A percentile compares a stretch with the other conserved stretches of the same genome.
Evolutionary conservation across 2,888 invertebrate genomes (phyloP).

Genomic region (Tetragonisca angustula): DNA sequence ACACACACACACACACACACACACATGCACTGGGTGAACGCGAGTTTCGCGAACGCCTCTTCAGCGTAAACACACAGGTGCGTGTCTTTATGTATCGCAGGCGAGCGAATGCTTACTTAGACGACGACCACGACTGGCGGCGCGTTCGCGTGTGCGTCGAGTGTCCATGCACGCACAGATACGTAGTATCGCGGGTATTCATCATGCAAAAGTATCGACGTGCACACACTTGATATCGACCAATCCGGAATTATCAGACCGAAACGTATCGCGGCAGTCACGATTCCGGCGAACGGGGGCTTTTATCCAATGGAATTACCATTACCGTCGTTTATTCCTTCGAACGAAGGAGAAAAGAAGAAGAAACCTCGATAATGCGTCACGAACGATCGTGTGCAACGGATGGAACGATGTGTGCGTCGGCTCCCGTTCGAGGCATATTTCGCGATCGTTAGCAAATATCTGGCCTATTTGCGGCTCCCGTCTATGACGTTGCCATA

Average conservation of each 20-base stretch:
- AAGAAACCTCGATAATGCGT: neutral
- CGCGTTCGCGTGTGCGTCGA: constrained; percentile 2
- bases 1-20: neutral
- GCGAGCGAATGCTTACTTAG: constrained; percentile 24
- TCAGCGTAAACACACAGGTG: constrained; percentile 21
- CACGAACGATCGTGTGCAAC: neutral
- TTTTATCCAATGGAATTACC: constrained; percentile 5
- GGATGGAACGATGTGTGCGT: neutral
- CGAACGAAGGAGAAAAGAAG: neutral
- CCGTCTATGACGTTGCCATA: neutral
- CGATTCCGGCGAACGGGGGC: constrained; percentile 2
- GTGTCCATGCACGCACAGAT: constrained; percentile 9
- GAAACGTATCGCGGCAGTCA: constrained; percentile 14
- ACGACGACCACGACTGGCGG: constrained; percentile 24
- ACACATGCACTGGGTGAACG: neutral
- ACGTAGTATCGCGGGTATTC: constrained; percentile 31
- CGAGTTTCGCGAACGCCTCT: constrained; percentile 33
- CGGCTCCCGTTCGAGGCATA: neutral
- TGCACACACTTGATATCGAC: constrained; percentile 33
- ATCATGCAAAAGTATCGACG: constrained; percentile 37
- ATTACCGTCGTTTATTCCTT: neutral
- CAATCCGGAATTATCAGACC: constrained; percentile 35
- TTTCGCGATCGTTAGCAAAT: constrained; percentile 34
- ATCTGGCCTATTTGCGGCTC: constrained; percentile 14
- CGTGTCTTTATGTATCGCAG: constrained; percentile 31